Percentiles rank a stretch among this genome's conserved stretches.
These are phyloP conservation scores for Stictonetta naevosa DNA, from an alignment of 2,113 vertebrate species.

Conservation along the genomic window DNA sequence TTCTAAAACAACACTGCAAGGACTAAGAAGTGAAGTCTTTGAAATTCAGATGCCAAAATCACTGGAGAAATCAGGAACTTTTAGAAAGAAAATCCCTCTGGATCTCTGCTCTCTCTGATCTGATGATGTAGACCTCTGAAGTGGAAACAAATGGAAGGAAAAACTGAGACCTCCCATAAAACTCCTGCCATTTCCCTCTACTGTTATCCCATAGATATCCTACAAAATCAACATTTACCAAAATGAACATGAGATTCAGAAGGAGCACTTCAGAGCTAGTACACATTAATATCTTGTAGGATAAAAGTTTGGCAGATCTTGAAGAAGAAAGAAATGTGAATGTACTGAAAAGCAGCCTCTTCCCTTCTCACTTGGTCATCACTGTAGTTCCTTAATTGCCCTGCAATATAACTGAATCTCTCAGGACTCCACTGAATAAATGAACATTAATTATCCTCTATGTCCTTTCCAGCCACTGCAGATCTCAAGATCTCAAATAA, in stretches of 20 bases:
- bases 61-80: background rate
- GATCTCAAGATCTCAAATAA: background rate
- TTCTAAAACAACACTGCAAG: background rate
- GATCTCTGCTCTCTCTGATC: background rate
- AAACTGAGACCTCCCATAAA: background rate
- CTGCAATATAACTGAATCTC: no score
- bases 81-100: background rate
- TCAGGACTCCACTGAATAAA: background rate
- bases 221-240: background rate
- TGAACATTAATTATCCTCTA: background rate
- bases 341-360: background rate
- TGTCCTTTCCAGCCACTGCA: background rate
- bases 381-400: background rate
- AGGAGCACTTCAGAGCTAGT: background rate
- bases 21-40: background rate
- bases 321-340: background rate
- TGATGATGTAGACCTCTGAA: background rate
- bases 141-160: background rate
- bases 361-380: background rate
- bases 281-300: background rate
- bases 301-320: background rate
- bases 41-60: background rate
- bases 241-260: rapidly evolving
- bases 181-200: background rate
- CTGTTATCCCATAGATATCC: background rate